Evolutionary conservation across 2,113 vertebrate genomes (phyloP), one percentile per base, ranked within the genome.

Genomic region (Pithys albifrons): DNA sequence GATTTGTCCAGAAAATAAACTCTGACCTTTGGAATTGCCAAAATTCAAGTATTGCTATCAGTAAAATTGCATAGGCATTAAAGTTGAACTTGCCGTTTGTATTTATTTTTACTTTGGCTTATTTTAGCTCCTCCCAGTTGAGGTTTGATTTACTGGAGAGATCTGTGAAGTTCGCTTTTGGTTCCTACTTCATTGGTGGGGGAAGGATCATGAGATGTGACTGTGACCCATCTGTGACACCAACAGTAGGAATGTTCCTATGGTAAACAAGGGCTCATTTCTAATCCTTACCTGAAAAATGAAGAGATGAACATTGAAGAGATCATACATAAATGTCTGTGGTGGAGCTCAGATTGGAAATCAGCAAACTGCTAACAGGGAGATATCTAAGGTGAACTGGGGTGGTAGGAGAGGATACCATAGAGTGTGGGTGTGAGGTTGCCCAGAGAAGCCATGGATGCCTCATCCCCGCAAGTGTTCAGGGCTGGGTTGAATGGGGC

Each of bases 161-260:
- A 18, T 61, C 28, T 70, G n/a, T 13, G 18, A 33, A 18, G 11
- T 51, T 90, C 69, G 19, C 7, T 39, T 71, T 69, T 73, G 28
- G 81, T 74, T 90, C 22, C 28, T 73, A 0, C 15, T 35, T 85
- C 0, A 1, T 5, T 85, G 52, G 6, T 6, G 0, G 6, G 10
- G 12, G 31, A 7, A 18, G 14, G 14, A 16, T 22, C 43, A 12
- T 57, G 59, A 58, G 18, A 20, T 19, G 29, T 76, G 52, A 75
- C 27, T 33, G 33, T 48, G n/a, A 66, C 31, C 46, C 23, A 9
- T n/a, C 11, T 49, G 31, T 84, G 58, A 35, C 48, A 73, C 41
- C 59, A 33, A 6, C 8, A 24, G 33, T 6, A 45, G 46, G 55
- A 81, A 19, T 69, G 39, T 73, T 65, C 45, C 33, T 7, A 1